A percentile compares a stretch with the other conserved stretches of the same genome.
Evolutionary conservation across 2,113 vertebrate genomes (phyloP).

Genomic region (Etheostoma cragini): DNA sequence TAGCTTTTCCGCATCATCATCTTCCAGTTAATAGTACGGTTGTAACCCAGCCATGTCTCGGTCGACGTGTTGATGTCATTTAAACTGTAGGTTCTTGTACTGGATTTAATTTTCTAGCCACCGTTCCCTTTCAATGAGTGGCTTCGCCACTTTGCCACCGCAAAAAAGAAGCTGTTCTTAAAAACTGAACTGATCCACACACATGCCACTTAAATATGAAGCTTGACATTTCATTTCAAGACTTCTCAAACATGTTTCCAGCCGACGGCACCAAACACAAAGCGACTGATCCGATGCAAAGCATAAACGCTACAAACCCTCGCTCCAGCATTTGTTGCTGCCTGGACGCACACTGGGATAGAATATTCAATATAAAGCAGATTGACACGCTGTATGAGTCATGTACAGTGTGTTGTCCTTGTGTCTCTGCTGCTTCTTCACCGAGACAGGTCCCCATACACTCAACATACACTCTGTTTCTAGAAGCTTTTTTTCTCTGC

Average conservation of each 20-base stretch:
- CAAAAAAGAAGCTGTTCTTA: too few species aligned
- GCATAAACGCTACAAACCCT: not conserved
- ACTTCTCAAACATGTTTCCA: not conserved
- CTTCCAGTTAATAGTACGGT: too few species aligned
- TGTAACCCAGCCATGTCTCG: too few species aligned
- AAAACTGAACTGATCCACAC: not conserved
- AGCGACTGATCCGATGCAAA: slow-evolving; percentile 5
- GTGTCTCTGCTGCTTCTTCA: not conserved
- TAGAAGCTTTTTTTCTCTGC: slow-evolving; percentile 39
- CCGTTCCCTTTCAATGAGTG: too few species aligned
- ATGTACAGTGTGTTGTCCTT: slow-evolving; percentile 2
- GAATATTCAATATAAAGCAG: slow-evolving; percentile 41
- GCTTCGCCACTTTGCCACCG: too few species aligned
- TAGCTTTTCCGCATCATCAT: too few species aligned
- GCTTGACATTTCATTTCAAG: not conserved
- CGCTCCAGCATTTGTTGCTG: not conserved
- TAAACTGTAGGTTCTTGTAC: too few species aligned
- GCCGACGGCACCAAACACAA: not conserved
- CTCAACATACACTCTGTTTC: slow-evolving; percentile 41
- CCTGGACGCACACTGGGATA: slow-evolving; percentile 43
- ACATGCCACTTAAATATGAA: not conserved
- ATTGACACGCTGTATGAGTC: slow-evolving; percentile 3
- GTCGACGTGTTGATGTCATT: too few species aligned
- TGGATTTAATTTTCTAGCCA: too few species aligned
- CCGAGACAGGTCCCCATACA: slow-evolving; percentile 35